Evolutionary conservation across 2,113 vertebrate genomes (phyloP).

Genomic region (Columbina picui): DNA sequence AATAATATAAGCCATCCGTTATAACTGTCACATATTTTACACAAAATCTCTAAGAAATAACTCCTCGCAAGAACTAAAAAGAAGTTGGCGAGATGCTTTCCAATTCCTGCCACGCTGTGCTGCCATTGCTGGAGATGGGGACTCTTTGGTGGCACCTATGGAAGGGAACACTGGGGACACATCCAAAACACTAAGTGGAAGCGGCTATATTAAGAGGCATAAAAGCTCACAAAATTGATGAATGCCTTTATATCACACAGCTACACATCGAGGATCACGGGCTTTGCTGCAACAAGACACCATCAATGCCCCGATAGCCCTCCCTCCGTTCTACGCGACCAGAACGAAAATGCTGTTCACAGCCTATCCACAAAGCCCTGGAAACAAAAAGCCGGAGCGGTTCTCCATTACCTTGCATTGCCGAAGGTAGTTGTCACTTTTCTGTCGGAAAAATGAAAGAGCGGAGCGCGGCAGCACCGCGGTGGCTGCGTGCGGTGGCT

Average conservation of each 20-base stretch:
- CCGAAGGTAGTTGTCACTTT: no score
- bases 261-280: background rate
- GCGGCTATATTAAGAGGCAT: background rate
- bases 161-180: background rate
- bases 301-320: background rate
- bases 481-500: background rate
- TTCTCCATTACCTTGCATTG: conserved; percentile 40
- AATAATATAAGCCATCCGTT: background rate
- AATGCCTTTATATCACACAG: accelerated
- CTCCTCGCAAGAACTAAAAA: background rate
- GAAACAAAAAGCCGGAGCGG: background rate
- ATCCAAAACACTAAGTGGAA: background rate
- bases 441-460: no score
- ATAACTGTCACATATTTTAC: background rate
- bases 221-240: background rate
- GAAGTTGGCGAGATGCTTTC: background rate
- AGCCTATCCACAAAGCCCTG: accelerated
- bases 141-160: background rate
- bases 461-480: accelerated
- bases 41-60: background rate
- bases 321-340: background rate
- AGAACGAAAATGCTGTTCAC: background rate
- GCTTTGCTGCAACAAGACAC: background rate
- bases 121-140: background rate
- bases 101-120: background rate